A percentile compares a stretch with the other conserved stretches of the same genome.
These are phyloP conservation scores for Ooceraea biroi DNA, from an alignment of 1,140 invertebrate species.

Conservation along the genomic window DNA sequence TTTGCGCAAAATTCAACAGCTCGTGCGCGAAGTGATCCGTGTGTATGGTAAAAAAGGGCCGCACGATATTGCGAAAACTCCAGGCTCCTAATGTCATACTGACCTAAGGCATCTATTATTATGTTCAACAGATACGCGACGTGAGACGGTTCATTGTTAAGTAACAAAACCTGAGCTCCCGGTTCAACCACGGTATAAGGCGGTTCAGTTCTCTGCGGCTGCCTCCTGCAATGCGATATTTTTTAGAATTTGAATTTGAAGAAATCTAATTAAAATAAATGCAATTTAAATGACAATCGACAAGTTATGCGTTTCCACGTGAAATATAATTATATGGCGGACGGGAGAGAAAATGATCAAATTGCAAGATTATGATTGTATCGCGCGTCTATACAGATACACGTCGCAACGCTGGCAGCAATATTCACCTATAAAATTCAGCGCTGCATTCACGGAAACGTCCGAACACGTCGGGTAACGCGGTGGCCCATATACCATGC, in stretches of 20 bases:
- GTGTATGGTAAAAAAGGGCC: conserved; percentile 87
- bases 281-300: background rate
- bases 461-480: conserved; percentile 89
- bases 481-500: conserved; percentile 91
- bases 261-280: too few relatives aligned
- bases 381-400: too few relatives aligned
- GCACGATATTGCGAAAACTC: conserved; percentile 90
- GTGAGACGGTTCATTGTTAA: conserved; percentile 88
- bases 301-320: background rate
- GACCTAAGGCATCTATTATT: conserved; percentile 90
- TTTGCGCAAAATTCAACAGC: conserved; percentile 94
- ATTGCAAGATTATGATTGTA: background rate
- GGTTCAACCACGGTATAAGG: conserved; percentile 94
- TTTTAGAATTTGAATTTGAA: too few relatives aligned
- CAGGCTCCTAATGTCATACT: conserved; percentile 90
- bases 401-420: too few relatives aligned
- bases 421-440: conserved; percentile 90
- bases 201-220: conserved; percentile 93
- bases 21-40: conserved; percentile 96
- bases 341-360: background rate
- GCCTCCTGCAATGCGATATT: conserved; percentile 88
- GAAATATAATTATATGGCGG: background rate
- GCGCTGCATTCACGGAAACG: conserved; percentile 91
- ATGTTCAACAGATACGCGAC: conserved; percentile 89
- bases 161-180: conserved; percentile 93